These are phyloP conservation scores for Galeopsomyia nigrocyanea DNA, from an alignment of 2,888 invertebrate species.

Conservation along the genomic window DNA sequence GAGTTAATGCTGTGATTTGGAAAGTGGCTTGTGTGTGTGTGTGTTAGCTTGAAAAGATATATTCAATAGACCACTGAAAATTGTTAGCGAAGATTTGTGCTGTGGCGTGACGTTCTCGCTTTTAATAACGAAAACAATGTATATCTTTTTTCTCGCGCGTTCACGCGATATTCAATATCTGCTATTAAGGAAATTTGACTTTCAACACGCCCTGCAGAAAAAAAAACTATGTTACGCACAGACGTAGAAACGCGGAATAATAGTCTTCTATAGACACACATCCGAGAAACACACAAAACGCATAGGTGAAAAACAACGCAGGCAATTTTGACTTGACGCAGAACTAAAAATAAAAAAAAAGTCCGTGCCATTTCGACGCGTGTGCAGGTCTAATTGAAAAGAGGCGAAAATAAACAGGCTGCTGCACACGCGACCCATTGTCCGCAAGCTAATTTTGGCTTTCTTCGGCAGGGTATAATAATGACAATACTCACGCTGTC, in stretches of 20 bases:
- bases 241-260: not conserved
- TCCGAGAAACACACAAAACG: not conserved
- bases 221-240: no score
- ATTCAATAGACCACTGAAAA: constrained; percentile 43
- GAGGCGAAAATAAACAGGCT: constrained; percentile 37
- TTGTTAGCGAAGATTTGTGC: constrained; percentile 34
- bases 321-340: not conserved
- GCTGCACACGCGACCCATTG: constrained; percentile 39
- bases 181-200: no score
- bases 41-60: constrained; percentile 17
- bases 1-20: constrained; percentile 56
- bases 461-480: not conserved
- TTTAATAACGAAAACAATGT: no score
- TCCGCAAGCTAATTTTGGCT: constrained; percentile 37
- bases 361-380: not conserved
- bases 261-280: constrained; percentile 6
- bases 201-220: no score
- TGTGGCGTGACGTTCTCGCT: not conserved
- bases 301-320: not conserved
- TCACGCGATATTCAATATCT: no score
- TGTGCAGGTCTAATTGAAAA: constrained; percentile 40
- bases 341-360: not conserved
- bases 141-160: no score
- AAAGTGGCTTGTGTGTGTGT: constrained; percentile 40
- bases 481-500: constrained; percentile 3